Conservation (phyloP, 1,140 invertebrate species). For the Meloidogyne exigua region DNA sequence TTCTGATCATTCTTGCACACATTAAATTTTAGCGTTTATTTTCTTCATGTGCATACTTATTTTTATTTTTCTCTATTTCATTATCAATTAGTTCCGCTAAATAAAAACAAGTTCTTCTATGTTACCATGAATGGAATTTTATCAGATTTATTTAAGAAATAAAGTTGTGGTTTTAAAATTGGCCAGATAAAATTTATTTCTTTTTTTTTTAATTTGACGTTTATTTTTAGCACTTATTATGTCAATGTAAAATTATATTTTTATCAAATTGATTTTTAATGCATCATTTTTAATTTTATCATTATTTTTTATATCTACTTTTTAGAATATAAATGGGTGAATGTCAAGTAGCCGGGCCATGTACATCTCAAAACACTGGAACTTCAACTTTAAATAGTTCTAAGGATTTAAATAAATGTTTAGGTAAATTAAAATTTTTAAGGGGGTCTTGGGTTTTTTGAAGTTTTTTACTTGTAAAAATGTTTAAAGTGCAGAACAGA, state of each 20-base stretch:
- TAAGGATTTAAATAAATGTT: background rate
- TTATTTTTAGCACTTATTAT: too few relatives aligned
- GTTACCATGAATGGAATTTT: background rate
- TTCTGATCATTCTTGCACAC: too few relatives aligned
- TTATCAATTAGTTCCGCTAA: background rate
- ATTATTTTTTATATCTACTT: too few relatives aligned
- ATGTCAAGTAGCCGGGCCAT: background rate
- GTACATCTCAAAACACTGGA: background rate
- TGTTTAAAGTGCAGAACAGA: too few relatives aligned
- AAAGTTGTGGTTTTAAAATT: too few relatives aligned
- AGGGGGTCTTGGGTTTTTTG: too few relatives aligned
- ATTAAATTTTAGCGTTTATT: too few relatives aligned
- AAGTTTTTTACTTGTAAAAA: too few relatives aligned
- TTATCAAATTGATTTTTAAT: background rate
- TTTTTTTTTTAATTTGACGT: too few relatives aligned
- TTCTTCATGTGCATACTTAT: background rate
- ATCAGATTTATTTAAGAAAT: background rate
- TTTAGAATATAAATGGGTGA: constrained; percentile 1
- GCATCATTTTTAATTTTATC: background rate
- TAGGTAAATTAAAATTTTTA: background rate
- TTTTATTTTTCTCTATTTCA: background rate
- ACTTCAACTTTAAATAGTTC: background rate
- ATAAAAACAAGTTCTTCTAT: background rate
- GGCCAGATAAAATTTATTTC: too few relatives aligned
- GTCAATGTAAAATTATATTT: background rate